Evolutionary conservation across 2,888 invertebrate genomes (phyloP).

Genomic region (Harmothoe impar): DNA sequence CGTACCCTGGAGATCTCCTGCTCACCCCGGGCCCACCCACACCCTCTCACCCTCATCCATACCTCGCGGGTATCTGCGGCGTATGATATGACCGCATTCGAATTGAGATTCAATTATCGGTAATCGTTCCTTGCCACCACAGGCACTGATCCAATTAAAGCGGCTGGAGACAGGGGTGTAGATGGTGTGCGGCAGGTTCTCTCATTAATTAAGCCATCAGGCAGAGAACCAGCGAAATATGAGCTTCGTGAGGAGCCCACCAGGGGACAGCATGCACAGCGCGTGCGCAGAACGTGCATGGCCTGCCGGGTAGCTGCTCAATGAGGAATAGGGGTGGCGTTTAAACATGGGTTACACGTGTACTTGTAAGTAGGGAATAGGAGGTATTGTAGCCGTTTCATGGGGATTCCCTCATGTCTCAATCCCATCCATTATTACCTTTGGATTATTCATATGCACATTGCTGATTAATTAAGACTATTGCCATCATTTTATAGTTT

Average conservation of each 20-base stretch:
- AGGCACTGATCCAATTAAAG: constrained; percentile 21
- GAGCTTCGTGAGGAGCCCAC: not conserved
- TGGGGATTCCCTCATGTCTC: no score
- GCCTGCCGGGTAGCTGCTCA: not conserved
- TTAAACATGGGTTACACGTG: no score
- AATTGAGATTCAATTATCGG: constrained; percentile 39
- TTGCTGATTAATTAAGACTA: no score
- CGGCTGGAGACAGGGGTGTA: not conserved
- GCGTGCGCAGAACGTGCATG: constrained; percentile 3
- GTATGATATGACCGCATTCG: constrained; percentile 31
- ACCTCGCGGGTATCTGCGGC: not conserved
- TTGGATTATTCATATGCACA: no score
- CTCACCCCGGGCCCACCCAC: no score
- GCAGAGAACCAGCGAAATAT: not conserved
- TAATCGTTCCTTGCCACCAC: constrained; percentile 20
- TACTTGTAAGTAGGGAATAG: no score
- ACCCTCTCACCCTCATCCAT: no score
- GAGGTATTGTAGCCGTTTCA: no score
- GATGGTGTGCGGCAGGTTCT: not conserved
- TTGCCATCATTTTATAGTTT: no score
- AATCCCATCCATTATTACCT: no score
- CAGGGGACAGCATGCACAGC: not conserved
- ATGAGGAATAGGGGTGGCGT: not conserved
- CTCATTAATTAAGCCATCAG: constrained; percentile 38
- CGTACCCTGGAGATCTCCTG: no score